phyloP scores from a whole-genome alignment of 2,113 vertebrate species.

The Nesoenas mayeri region DNA sequence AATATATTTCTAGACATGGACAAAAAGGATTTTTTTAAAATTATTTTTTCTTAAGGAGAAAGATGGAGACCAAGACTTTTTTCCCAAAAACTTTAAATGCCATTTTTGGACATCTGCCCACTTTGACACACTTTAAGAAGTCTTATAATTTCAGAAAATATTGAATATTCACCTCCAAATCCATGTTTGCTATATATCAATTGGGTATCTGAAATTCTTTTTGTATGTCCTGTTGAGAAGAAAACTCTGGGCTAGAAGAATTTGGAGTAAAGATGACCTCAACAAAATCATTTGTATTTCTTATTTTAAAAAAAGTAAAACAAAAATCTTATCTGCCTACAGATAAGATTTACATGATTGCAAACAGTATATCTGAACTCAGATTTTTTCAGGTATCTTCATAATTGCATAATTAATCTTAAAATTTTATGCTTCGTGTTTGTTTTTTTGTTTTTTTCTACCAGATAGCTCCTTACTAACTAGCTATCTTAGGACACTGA shows the following conservation, averaged over 20 bases:
- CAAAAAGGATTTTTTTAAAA: not conserved
- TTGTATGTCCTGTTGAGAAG: not conserved
- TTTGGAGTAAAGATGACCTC: not conserved
- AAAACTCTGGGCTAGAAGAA: not conserved
- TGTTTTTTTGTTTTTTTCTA: too few relatives aligned
- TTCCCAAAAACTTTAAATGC: accelerated
- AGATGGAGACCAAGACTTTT: not conserved
- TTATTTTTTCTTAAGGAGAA: not conserved
- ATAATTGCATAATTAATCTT: not conserved
- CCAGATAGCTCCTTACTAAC: not conserved
- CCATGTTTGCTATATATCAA: not conserved
- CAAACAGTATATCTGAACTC: not conserved
- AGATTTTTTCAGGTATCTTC: not conserved
- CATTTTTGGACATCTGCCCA: not conserved
- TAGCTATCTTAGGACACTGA: not conserved
- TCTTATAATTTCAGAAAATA: not conserved
- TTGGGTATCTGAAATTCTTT: not conserved
- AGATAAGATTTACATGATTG: not conserved
- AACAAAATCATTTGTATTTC: not conserved
- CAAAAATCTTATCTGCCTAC: too few relatives aligned
- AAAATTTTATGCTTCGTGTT: not conserved
- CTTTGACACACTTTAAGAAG: not conserved
- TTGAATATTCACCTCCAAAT: not conserved
- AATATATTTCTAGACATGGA: not conserved
- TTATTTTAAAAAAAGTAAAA: not conserved